Conservation (phyloP, 2,113 vertebrate genomes). For the Grallaria varia region DNA sequence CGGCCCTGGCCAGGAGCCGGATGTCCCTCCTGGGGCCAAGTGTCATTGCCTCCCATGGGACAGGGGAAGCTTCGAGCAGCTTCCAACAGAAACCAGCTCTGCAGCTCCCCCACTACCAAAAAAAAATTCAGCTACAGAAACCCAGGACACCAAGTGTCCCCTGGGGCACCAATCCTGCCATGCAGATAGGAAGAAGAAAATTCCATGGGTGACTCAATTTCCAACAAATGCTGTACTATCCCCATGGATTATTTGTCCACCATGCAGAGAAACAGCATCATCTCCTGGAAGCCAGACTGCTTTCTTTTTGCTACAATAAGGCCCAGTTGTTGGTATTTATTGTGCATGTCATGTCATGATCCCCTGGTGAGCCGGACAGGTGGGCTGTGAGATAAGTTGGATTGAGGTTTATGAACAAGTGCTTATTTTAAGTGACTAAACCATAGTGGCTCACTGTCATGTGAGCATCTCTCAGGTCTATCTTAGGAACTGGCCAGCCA, state of each 20-base stretch:
- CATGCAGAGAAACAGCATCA: neutral
- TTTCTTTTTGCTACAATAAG: neutral
- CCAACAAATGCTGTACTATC: neutral
- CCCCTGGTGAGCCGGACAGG: neutral
- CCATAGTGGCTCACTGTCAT: neutral
- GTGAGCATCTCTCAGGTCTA: neutral
- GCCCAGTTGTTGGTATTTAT: neutral
- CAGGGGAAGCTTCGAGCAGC: too few species aligned
- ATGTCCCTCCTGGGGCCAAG: too few species aligned
- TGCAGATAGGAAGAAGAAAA: neutral
- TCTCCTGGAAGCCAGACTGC: neutral
- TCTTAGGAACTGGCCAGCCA: slow-evolving; percentile 15
- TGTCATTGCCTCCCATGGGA: too few species aligned
- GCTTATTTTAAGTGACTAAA: neutral
- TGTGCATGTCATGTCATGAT: neutral
- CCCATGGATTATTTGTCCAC: neutral
- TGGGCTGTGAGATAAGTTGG: neutral
- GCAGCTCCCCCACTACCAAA: too few species aligned
- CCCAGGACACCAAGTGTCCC: too few species aligned
- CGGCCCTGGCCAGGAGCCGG: too few species aligned
- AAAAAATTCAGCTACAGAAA: too few species aligned
- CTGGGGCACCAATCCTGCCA: neutral
- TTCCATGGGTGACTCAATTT: neutral
- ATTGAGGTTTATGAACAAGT: neutral
- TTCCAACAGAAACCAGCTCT: too few species aligned